Percentiles rank a stretch among this genome's conserved stretches.
These are phyloP conservation scores for Clostera curtula DNA, from an alignment of 2,888 invertebrate species.

Conservation along the genomic window DNA sequence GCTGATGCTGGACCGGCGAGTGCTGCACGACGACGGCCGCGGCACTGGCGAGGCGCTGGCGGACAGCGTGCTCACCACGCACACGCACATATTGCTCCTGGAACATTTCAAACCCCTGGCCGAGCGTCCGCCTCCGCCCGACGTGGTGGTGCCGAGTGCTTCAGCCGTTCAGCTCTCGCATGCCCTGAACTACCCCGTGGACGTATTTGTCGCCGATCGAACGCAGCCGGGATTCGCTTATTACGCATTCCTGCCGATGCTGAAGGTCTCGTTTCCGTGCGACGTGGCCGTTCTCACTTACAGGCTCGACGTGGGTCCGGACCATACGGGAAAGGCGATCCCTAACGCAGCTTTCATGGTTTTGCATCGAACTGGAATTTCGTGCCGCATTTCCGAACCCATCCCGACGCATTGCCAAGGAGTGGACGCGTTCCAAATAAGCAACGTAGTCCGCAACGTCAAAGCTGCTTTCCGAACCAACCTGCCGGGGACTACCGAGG, in stretches of 20 bases:
- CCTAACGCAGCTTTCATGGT: constrained; percentile 41
- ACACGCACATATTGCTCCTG: constrained; percentile 48
- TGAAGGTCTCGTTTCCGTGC: constrained; percentile 53
- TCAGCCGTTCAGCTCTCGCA: constrained; percentile 41
- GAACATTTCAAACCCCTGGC: constrained; percentile 37
- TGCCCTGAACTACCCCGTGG: constrained; percentile 37
- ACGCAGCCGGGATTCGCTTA: constrained; percentile 33
- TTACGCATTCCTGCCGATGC: constrained; percentile 46
- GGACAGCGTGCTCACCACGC: constrained; percentile 84
- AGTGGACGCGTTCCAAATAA: constrained; percentile 34
- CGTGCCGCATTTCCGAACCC: constrained; percentile 31
- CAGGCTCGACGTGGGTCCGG: constrained; percentile 32
- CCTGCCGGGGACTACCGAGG: constrained; percentile 50
- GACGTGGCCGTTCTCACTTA: constrained; percentile 51
- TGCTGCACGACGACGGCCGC: constrained; percentile 93
- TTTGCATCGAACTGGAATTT: constrained; percentile 45
- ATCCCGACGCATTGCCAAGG: constrained; percentile 38
- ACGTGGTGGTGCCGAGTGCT: constrained; percentile 43
- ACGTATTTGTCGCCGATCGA: constrained; percentile 44
- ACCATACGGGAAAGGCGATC: constrained; percentile 15
- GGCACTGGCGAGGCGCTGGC: constrained; percentile 95
- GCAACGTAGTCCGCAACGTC: constrained; percentile 41
- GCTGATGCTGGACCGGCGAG: constrained; percentile 93
- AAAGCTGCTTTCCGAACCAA: constrained; percentile 48
- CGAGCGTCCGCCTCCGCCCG: constrained; percentile 6